Conservation (phyloP, 2,797 vertebrate genomes). For the Pseudochirops corinnae region DNA sequence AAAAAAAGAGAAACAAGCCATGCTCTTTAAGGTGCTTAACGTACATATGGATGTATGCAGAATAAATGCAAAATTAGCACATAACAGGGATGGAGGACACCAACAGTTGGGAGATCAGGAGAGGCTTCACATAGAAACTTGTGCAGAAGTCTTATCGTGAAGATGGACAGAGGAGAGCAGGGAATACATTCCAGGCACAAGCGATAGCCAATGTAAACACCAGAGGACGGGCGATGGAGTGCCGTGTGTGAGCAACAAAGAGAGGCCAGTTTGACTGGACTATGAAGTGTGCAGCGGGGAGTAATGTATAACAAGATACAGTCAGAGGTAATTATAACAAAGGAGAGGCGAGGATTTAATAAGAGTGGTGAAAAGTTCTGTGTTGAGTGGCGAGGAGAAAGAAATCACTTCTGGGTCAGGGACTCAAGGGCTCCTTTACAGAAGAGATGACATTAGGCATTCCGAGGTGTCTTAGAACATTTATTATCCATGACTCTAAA, state of each 20-base stretch:
- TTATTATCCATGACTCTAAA: constrained; percentile 13
- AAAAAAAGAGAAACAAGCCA: background rate
- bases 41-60: fast-evolving
- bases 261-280: background rate
- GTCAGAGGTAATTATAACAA: background rate
- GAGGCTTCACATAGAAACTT: background rate
- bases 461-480: background rate
- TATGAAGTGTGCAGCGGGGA: background rate
- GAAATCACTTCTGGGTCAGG: background rate
- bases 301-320: background rate
- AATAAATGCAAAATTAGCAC: background rate
- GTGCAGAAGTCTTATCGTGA: background rate
- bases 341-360: background rate
- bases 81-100: background rate
- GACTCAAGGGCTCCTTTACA: background rate
- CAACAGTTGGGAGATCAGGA: background rate
- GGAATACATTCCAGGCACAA: background rate
- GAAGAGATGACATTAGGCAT: background rate
- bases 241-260: background rate
- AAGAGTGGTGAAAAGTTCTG: background rate
- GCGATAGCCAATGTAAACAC: background rate
- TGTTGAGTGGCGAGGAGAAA: background rate
- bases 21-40: background rate
- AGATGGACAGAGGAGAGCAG: background rate
- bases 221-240: background rate